Conservation (phyloP, 2,888 invertebrate genomes). For the Apamea anceps region DNA sequence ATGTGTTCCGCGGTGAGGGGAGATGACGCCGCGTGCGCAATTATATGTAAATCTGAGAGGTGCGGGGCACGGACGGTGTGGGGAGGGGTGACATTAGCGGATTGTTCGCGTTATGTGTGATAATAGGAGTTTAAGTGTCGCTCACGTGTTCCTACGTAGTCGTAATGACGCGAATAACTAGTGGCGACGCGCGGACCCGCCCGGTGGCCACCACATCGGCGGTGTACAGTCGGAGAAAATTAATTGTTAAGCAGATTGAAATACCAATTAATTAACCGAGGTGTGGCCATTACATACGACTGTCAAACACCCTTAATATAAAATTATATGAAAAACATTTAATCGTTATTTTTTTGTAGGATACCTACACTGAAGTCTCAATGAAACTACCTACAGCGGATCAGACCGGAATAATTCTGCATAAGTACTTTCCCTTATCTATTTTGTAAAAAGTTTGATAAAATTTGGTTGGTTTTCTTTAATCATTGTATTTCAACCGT, state of each 20-base stretch:
- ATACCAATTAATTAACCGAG: not conserved
- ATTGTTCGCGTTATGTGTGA: slow-evolving; percentile 67
- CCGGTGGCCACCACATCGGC: not conserved
- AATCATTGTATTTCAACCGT: slow-evolving; percentile 1
- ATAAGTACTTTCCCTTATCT: not conserved
- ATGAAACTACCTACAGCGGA: not conserved
- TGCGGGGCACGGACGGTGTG: not conserved
- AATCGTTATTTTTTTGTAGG: not conserved
- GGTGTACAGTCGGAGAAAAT: not conserved
- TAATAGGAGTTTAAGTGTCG: slow-evolving; percentile 78
- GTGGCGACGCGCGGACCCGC: slow-evolving; percentile 25
- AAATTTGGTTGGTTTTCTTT: not conserved
- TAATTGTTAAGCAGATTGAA: not conserved
- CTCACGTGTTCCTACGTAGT: slow-evolving; percentile 53
- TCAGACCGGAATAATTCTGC: too few relatives aligned
- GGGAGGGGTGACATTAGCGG: slow-evolving; percentile 69
- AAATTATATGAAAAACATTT: not conserved
- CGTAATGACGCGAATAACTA: slow-evolving; percentile 59
- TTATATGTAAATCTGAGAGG: slow-evolving; percentile 68
- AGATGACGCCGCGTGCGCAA: slow-evolving; percentile 61
- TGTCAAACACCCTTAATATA: not conserved
- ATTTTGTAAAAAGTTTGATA: not conserved
- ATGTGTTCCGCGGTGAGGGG: slow-evolving; percentile 39
- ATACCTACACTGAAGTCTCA: not conserved
- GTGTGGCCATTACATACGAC: not conserved